These are phyloP conservation scores for Heliconius congener DNA, from an alignment of 1,140 invertebrate species.

Conservation along the genomic window DNA sequence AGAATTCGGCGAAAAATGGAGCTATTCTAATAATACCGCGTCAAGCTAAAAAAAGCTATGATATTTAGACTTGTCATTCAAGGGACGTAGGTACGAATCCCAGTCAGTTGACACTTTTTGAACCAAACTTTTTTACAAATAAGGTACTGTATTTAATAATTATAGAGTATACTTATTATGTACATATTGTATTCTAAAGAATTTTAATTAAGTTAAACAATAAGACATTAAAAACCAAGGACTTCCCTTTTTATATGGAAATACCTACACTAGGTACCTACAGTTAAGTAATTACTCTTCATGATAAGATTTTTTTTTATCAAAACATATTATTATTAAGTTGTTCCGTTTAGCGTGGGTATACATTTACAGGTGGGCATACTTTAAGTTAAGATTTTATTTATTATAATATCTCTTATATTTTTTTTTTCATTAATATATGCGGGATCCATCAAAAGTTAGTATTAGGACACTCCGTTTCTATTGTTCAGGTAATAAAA, in stretches of 20 bases:
- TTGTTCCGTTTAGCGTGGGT: slow-evolving; percentile 3
- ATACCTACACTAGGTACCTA: neutral
- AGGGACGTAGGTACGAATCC: neutral
- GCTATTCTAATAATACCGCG: no score
- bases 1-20: no score
- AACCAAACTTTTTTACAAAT: neutral
- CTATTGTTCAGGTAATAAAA: no score
- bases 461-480: no score
- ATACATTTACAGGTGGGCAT: neutral
- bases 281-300: neutral
- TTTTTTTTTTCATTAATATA: no score
- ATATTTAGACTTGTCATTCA: neutral
- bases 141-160: neutral
- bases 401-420: no score
- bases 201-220: slow-evolving; percentile 26
- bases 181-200: slow-evolving; percentile 8
- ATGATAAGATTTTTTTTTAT: slow-evolving; percentile 1
- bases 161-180: neutral
- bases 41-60: neutral
- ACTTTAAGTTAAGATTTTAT: no score
- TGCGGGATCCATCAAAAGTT: no score
- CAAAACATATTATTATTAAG: neutral
- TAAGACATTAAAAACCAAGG: slow-evolving; percentile 16
- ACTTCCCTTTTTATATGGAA: slow-evolving; percentile 11
- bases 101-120: neutral